A percentile compares a stretch with the other conserved stretches of the same genome.
Conservation (phyloP, 2,888 invertebrate species). For the Dilophus febrilis region DNA sequence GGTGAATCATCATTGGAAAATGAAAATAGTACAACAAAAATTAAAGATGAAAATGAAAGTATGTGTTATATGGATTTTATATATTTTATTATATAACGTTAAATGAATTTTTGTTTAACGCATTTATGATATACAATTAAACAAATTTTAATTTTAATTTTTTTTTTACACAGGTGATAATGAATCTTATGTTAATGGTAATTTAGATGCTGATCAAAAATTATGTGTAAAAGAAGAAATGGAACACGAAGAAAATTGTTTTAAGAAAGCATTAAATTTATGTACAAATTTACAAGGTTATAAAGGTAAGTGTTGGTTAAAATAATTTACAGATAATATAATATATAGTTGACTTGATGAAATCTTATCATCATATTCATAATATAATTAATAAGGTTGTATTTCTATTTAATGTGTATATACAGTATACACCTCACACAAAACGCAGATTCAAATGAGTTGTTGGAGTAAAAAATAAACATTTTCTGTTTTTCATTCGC, state of each 20-base stretch:
- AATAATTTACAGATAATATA: background rate
- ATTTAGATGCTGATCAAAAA: constrained; percentile 3
- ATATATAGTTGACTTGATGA: too few relatives aligned
- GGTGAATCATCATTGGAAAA: constrained; percentile 31
- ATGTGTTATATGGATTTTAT: constrained; percentile 20
- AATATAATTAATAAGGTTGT: too few relatives aligned
- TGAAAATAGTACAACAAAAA: constrained; percentile 34
- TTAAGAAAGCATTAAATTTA: constrained; percentile 5
- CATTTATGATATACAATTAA: too few relatives aligned
- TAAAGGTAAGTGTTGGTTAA: constrained; percentile 4
- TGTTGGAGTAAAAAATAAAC: too few relatives aligned
- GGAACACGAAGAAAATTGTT: constrained; percentile 3
- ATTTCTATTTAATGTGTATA: too few relatives aligned
- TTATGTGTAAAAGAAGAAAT: constrained; percentile 4
- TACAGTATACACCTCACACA: too few relatives aligned
- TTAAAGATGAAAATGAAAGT: constrained; percentile 44
- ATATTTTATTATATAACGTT: background rate
- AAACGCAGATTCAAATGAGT: too few relatives aligned
- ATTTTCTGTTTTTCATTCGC: too few relatives aligned
- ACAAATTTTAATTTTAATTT: background rate
- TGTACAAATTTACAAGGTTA: constrained; percentile 4
- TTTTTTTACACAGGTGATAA: constrained; percentile 3
- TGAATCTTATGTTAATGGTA: constrained; percentile 5
- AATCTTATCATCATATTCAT: too few relatives aligned
- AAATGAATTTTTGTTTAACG: background rate